Evolutionary conservation across 2,888 invertebrate species (phyloP), one percentile per base, ranked within the genome.

Genomic region (Catocala nupta): DNA sequence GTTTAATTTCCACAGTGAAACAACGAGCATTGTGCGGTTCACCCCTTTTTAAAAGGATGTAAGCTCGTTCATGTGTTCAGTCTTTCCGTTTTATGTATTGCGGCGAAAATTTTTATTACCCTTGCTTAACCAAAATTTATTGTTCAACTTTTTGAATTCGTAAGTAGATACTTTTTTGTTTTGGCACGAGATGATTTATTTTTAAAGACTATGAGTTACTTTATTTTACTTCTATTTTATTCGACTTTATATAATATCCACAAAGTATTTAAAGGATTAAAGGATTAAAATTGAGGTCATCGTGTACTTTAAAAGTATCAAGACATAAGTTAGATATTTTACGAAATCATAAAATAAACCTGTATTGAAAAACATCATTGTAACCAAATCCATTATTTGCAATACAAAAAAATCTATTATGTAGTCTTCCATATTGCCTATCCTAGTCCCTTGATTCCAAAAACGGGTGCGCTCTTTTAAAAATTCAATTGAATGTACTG

Each of bases 1-100:
- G 88, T 90, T 91, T 90, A 90, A 90, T 90, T 90, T 89, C 86
- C 86, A 88, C 84, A 71, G 82, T 81, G 85, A 85, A 86, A 89
- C 87, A 87, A 88, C 81, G 81, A 76, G 83, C 84, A 81, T 85
- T 89, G 86, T 90, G 75, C 70, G 77, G 71, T 75, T 78, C 81
- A 82, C 82, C 84, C 80, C 70, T 72, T 83, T 81, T 80, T 75
- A 76, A 80, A 84, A 81, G 81, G 82, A 74, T 75, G 71, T 68
- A 66, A 65, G 68, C 51, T 68, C 58, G 71, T 74, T 66, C 64
- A 68, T 69, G 70, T 75, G 70, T 73, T 73, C 69, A 66, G 70
- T 73, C 67, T 69, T 71, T 75, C 70, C 71, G 67, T 73, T 74
- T 67, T 71, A 65, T 71, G 64, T 59, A 70, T 63, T 72, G 59